Conservation (phyloP, 2,888 invertebrate genomes). For the Polydrusus cervinus region DNA sequence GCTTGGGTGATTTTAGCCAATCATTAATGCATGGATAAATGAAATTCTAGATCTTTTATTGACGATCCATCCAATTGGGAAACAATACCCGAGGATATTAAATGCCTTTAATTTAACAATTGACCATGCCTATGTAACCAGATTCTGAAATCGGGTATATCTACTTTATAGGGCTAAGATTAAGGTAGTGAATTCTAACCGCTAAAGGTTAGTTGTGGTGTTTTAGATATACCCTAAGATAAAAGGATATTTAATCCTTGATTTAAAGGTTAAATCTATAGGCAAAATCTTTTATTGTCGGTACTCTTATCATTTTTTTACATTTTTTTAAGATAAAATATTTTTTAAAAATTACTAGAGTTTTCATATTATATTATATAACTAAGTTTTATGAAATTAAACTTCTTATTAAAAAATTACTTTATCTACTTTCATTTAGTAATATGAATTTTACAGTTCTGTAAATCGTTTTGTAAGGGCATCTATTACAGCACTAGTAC, state of each 20-base stretch:
- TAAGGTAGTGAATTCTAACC: background rate
- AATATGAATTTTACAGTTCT: no score
- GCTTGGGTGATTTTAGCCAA: background rate
- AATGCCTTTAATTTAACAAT: conserved; percentile 9
- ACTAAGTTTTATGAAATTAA: background rate
- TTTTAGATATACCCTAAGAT: background rate
- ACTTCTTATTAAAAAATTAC: background rate
- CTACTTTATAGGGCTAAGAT: background rate
- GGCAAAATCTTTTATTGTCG: no score
- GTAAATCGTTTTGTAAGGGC: no score
- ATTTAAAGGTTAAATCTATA: no score
- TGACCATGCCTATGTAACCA: background rate
- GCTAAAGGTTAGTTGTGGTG: background rate
- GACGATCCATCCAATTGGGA: background rate
- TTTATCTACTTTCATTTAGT: no score
- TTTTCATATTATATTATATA: background rate
- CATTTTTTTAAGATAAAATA: no score
- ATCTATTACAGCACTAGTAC: no score
- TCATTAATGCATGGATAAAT: conserved; percentile 6
- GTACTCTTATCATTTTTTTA: no score
- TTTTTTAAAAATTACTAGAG: no score
- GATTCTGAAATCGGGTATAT: background rate
- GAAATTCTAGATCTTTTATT: conserved; percentile 14
- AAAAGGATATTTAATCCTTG: no score
- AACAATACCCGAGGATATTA: background rate